These are phyloP conservation scores for Sebastes trivittatus DNA, from an alignment of 2,797 vertebrate genomes.

Conservation along the genomic window DNA sequence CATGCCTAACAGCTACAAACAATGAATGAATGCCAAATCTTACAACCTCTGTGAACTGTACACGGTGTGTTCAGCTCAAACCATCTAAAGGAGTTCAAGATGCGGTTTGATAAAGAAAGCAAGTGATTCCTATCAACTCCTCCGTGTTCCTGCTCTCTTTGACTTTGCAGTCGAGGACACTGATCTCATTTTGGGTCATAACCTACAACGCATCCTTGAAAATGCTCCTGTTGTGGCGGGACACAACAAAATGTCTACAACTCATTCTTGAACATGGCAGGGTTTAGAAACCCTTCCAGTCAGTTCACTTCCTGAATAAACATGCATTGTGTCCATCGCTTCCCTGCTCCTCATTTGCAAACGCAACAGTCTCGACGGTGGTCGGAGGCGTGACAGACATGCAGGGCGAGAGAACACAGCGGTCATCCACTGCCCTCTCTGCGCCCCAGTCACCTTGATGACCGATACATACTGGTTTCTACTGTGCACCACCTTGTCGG, in stretches of 20 bases:
- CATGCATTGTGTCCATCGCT: conserved; percentile 60
- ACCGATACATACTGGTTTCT: conserved; percentile 27
- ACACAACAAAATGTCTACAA: conserved; percentile 65
- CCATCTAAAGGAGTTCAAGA: conserved; percentile 55
- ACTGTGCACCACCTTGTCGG: neutral
- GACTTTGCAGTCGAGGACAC: conserved; percentile 46
- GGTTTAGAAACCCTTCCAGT: conserved; percentile 20
- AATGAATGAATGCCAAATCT: conserved; percentile 55
- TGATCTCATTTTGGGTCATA: conserved; percentile 48
- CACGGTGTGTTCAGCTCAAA: conserved; percentile 34
- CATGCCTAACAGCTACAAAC: conserved; percentile 57
- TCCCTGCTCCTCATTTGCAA: conserved; percentile 73
- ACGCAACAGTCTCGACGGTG: conserved; percentile 56
- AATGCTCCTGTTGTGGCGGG: conserved; percentile 27
- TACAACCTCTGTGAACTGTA: conserved; percentile 48
- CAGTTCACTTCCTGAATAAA: conserved; percentile 66
- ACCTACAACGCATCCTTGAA: conserved; percentile 38
- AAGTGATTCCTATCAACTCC: conserved; percentile 67
- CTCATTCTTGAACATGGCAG: conserved; percentile 75
- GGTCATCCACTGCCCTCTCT: conserved; percentile 46
- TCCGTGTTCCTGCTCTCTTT: conserved; percentile 23
- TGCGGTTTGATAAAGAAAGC: conserved; percentile 42
- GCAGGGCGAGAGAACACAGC: conserved; percentile 45
- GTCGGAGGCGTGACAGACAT: conserved; percentile 58
- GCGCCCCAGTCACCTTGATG: conserved; percentile 52